A percentile compares a stretch with the other conserved stretches of the same genome.
Conservation (phyloP, 2,113 vertebrate species). For the Pampusana beccarii region DNA sequence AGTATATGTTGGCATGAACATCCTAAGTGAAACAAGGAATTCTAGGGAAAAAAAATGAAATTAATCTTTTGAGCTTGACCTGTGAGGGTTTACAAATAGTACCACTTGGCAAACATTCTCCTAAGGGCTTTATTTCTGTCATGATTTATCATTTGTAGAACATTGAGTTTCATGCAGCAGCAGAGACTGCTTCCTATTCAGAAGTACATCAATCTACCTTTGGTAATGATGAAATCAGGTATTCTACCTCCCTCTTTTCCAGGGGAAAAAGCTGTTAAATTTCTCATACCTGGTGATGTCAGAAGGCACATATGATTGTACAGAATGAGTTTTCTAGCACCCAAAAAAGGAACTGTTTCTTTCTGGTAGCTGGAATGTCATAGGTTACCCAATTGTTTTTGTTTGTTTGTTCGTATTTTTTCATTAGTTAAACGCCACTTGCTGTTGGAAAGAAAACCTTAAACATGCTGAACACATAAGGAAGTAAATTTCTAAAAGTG, state of each 20-base stretch:
- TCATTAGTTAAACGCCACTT: neutral
- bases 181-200: neutral
- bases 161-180: neutral
- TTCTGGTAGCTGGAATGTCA: neutral
- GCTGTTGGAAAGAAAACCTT: neutral
- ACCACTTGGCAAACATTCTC: neutral
- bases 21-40: neutral
- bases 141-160: constrained; percentile 3
- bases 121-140: neutral
- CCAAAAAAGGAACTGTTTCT: neutral
- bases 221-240: neutral
- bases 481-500: neutral
- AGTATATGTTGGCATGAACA: neutral
- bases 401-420: neutral
- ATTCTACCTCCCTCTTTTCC: neutral
- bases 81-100: neutral
- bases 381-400: neutral
- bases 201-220: neutral
- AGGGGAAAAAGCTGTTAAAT: neutral
- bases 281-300: neutral
- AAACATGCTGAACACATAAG: neutral
- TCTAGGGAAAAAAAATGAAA: constrained; percentile 1
- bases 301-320: neutral
- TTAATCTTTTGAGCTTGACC: constrained; percentile 13
- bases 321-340: neutral